Evolutionary conservation across 2,797 vertebrate genomes (phyloP).

Genomic region (Fistularia commersonii): DNA sequence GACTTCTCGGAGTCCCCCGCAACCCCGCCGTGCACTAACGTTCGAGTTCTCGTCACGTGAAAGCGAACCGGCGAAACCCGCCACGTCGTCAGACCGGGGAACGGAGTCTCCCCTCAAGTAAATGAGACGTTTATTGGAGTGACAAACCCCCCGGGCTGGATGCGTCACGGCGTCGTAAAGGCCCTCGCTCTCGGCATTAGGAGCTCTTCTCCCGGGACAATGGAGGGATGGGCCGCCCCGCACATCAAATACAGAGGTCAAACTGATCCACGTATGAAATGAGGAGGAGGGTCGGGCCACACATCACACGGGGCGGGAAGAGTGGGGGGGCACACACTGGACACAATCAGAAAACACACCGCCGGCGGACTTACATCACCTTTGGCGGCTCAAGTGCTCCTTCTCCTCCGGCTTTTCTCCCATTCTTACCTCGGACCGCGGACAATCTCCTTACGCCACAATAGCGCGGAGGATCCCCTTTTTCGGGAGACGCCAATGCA

Average conservation of each 20-base stretch:
- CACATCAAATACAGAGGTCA: conserved; percentile 65
- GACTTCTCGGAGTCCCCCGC: too few species aligned
- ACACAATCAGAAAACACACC: conserved; percentile 62
- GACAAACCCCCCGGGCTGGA: conserved; percentile 28
- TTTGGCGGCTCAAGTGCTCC: conserved; percentile 63
- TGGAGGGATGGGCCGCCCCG: conserved; percentile 44
- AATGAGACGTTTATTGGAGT: conserved; percentile 4
- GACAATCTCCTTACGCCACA: conserved; percentile 68
- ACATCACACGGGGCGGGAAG: conserved; percentile 42
- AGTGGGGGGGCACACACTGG: conserved; percentile 61
- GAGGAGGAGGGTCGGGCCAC: conserved; percentile 42
- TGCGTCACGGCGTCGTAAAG: conserved; percentile 32
- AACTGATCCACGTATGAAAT: conserved; percentile 62
- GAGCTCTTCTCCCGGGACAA: conserved; percentile 49
- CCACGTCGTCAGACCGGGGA: not conserved
- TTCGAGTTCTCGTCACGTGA: too few species aligned
- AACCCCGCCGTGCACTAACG: too few species aligned
- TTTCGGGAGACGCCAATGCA: conserved; percentile 42
- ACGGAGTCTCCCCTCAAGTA: not conserved
- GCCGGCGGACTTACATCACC: conserved; percentile 63
- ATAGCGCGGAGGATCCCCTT: conserved; percentile 65
- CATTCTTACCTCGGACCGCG: conserved; percentile 58
- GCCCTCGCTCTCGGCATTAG: conserved; percentile 51
- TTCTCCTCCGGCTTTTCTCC: conserved; percentile 59
- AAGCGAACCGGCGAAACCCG: too few species aligned